Conservation (phyloP, 2,888 invertebrate species). For the Exephanes ischioxanthus region DNA sequence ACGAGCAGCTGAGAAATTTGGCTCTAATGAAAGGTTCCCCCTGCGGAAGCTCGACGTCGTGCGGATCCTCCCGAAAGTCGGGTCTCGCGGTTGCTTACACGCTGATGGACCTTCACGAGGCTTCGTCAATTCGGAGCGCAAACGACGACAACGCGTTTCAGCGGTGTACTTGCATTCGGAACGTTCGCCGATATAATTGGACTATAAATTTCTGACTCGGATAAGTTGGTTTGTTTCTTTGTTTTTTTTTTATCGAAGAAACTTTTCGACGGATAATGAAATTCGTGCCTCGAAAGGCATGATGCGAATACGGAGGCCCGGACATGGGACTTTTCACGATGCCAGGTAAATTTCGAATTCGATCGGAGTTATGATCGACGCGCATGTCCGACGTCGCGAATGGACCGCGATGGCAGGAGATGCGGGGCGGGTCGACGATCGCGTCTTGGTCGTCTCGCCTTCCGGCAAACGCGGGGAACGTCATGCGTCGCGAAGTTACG, state of each 20-base stretch:
- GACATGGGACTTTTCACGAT: not conserved
- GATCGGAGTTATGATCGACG: not conserved
- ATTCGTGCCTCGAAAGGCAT: not conserved
- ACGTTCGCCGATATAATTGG: constrained; percentile 9
- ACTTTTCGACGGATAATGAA: not conserved
- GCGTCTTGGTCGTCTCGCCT: not conserved
- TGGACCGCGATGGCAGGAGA: not conserved
- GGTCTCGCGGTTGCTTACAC: not conserved
- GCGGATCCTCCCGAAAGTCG: not conserved
- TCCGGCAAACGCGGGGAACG: not conserved
- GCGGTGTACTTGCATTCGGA: not conserved
- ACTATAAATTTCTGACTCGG: not conserved
- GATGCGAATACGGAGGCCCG: not conserved
- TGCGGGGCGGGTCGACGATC: not conserved
- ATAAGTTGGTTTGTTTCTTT: not conserved
- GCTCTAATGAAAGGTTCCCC: constrained; percentile 70
- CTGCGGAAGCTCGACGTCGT: constrained; percentile 5
- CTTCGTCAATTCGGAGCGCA: not conserved
- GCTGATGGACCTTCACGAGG: not conserved
- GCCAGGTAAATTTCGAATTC: not conserved
- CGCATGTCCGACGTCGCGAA: not conserved
- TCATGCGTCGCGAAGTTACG: not conserved
- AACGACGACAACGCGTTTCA: not conserved
- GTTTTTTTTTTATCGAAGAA: not conserved
- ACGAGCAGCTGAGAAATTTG: constrained; percentile 69